Conservation (phyloP, 2,888 invertebrate species). For the Trachelus iudaicus region DNA sequence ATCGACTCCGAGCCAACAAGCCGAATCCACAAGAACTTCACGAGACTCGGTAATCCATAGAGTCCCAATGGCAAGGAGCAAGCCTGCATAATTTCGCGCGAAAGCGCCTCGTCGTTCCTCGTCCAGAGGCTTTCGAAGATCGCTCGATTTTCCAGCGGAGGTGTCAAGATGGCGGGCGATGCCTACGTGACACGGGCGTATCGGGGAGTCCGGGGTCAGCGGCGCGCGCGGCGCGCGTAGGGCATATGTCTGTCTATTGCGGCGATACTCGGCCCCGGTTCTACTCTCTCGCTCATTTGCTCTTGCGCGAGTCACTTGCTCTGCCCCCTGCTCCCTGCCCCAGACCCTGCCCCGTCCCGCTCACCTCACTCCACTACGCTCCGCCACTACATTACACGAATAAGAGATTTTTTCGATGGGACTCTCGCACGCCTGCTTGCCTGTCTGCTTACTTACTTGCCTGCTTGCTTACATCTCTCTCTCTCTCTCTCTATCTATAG, state of each 20-base stretch:
- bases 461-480: neutral
- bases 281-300: neutral
- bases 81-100: neutral
- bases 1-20: neutral
- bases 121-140: conserved; percentile 16
- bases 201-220: conserved; percentile 17
- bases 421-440: neutral
- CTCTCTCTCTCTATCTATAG: neutral
- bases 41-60: neutral
- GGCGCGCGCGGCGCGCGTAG: conserved; percentile 19
- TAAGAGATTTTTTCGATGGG: neutral
- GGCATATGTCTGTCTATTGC: conserved; percentile 9
- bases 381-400: neutral
- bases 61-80: neutral
- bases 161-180: conserved; percentile 25
- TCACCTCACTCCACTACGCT: neutral
- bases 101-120: neutral
- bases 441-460: too few species aligned
- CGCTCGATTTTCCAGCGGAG: conserved; percentile 22
- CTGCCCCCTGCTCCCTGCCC: neutral
- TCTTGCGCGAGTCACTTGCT: neutral
- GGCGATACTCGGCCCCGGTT: neutral
- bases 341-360: neutral
- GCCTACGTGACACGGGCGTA: conserved; percentile 21
- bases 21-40: neutral